Evolutionary conservation across 2,797 vertebrate genomes (phyloP), one percentile per base, ranked within the genome.

Genomic region (Cyprinella venusta): DNA sequence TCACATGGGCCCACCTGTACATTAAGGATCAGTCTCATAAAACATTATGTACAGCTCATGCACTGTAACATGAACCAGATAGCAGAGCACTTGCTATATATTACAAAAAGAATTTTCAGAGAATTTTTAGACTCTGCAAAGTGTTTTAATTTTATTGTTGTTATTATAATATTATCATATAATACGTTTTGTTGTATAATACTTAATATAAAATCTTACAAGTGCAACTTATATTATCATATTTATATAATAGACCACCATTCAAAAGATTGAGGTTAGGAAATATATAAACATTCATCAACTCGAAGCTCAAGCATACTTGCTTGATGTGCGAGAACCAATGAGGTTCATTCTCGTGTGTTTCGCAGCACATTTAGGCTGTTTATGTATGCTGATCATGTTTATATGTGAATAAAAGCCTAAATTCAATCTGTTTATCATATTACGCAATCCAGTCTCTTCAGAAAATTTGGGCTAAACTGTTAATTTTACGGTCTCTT

Each of bases 1-100:
- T 83, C 24, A 77, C 12, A 65, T 19, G 6, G 38, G 10, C 54
- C 19, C 48, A 81, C 40, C 36, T 82, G 61, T 67, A 16, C 12
- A 52, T 40, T 24, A 42, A 54, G 18, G 19, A 56, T 54, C 50
- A 26, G 36, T 40, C 1, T 15, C 54, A 59, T 59, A 24, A 76
- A 76, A 59, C 26, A 36, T 38, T 68, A n/a, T 69, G 50, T 69
- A 40, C 59, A 21, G 26, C n/a, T 52, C 21, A 67, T 52, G 8
- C 9, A 36, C 63, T 79, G 21, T 36, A 16, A 36, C 21, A 16
- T 67, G 12, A 65, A 67, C 19, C 13, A 33, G 30, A 65, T 10
- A 76, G 6, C 8, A 26, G 36, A 24, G 5, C n/a, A 76, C n/a
- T 76, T 61, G 8, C n/a, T 42, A 61, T 33, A 38, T 18, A 21